phyloP scores from a whole-genome alignment of 2,797 vertebrate species.

The Oryzias sinensis region DNA sequence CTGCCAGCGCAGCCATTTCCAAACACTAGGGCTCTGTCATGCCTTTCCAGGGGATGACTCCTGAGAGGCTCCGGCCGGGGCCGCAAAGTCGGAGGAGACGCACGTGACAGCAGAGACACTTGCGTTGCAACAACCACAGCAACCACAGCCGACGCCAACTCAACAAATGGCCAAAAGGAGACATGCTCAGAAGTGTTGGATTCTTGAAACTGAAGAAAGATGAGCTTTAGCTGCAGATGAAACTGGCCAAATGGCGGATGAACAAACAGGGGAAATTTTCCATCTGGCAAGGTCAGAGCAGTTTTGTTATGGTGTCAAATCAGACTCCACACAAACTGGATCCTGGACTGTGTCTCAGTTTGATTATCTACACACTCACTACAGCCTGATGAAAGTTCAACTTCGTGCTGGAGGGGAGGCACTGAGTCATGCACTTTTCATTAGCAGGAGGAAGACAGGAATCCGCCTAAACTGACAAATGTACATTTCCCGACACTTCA shows the following conservation, averaged over 20 bases:
- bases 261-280: not conserved
- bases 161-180: constrained; percentile 33
- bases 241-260: constrained; percentile 1
- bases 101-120: constrained; percentile 44
- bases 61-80: constrained; percentile 53
- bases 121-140: constrained; percentile 21
- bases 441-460: no score
- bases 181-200: constrained; percentile 32
- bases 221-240: constrained; percentile 19
- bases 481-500: no score
- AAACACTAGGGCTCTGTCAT: constrained; percentile 76
- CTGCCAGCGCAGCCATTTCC: constrained; percentile 78
- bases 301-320: constrained; percentile 5
- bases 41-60: constrained; percentile 73
- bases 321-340: not conserved
- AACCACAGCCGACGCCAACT: constrained; percentile 32
- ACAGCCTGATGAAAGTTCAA: not conserved
- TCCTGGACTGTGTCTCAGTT: constrained; percentile 1
- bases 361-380: not conserved
- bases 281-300: not conserved
- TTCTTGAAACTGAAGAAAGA: constrained; percentile 27
- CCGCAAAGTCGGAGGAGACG: constrained; percentile 43
- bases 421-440: no score
- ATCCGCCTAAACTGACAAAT: no score
- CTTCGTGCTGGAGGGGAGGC: no score